Base-by-base conservation (phyloP, 2,797 vertebrate genomes). In the Eulemur coronatus region DNA sequence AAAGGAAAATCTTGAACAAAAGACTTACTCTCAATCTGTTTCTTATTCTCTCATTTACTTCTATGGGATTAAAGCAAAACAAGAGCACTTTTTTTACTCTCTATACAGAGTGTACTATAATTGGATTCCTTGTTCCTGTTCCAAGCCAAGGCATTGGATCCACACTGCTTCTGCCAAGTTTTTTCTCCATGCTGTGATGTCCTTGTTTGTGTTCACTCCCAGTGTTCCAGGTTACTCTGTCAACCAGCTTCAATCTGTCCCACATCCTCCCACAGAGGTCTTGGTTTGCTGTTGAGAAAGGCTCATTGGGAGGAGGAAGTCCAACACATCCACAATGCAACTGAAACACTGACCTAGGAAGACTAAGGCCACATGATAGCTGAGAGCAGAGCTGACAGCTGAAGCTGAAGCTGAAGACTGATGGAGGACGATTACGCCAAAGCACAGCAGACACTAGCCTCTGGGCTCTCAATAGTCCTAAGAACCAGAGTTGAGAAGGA, bases 21-120 rank as follows among this genome's bases (percentile, higher is more conserved):
- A 96, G 48, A 46, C 12, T 94, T 80, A 79, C 57, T 87, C 93
- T 84, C 79, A 96, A 73, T 96, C 96, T 97, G 95, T 86, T 94
- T 96, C 94, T 94, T 95, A 97, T 97, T 97, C 92, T 96, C 69
- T 97, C 91, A 69, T 96, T 96, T 96, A 96, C 81, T 97, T 97
- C 84, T 91, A 87, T 43, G 80, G 95, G 91, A 97, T 91, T 97
- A 97, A 96, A 93, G 78, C 41, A 81, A 97, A 96, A 91, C 89
- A 97, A 96, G 96, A 75, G 94, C 67, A 55, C 55, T 86, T 81
- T 63, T 93, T 73, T 38, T 4, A 65, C 75, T 61, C 82, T 89
- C 73, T 91, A 22, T 43, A 46, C 85, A 84, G 59, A 91, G 70
- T 35, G 14, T 46, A 73, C 86, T 94, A 78, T 93, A 94, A 96